phyloP scores from a whole-genome alignment of 2,113 vertebrate genomes.

The Oplegnathus fasciatus region DNA sequence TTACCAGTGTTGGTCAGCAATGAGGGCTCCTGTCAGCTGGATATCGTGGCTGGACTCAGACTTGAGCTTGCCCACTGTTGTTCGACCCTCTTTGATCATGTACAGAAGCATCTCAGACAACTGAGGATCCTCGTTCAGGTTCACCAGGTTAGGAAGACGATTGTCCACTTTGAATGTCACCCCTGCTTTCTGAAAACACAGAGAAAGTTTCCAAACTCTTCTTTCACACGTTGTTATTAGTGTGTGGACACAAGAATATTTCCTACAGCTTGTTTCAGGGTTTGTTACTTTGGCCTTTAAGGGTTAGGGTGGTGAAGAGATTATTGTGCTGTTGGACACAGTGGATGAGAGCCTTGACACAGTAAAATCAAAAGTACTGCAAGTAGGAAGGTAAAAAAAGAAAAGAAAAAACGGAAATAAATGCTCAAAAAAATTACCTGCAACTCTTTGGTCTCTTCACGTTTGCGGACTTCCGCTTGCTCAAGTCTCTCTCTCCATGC shows the following conservation, averaged over 20 bases:
- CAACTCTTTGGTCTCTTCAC: constrained; percentile 91
- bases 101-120: constrained; percentile 96
- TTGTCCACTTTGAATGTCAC: constrained; percentile 95
- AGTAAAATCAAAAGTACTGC: neutral
- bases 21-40: constrained; percentile 92
- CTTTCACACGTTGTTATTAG: neutral
- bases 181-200: constrained; percentile 88
- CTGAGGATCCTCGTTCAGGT: constrained; percentile 97
- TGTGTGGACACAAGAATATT: neutral
- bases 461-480: constrained; percentile 92
- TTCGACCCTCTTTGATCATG: constrained; percentile 95
- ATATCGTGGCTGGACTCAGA: constrained; percentile 89
- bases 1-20: constrained; percentile 95
- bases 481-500: constrained; percentile 94
- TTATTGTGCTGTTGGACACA: neutral
- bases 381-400: neutral
- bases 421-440: constrained; percentile 83
- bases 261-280: neutral
- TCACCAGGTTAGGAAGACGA: constrained; percentile 93
- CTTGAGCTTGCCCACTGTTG: constrained; percentile 90
- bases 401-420: accelerated
- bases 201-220: neutral
- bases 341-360: neutral
- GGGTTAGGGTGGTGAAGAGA: too few relatives aligned
- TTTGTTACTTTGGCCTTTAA: neutral